Evolutionary conservation across 2,888 invertebrate species (phyloP), one percentile per base, ranked within the genome.

Genomic region (Torymus texanus): DNA sequence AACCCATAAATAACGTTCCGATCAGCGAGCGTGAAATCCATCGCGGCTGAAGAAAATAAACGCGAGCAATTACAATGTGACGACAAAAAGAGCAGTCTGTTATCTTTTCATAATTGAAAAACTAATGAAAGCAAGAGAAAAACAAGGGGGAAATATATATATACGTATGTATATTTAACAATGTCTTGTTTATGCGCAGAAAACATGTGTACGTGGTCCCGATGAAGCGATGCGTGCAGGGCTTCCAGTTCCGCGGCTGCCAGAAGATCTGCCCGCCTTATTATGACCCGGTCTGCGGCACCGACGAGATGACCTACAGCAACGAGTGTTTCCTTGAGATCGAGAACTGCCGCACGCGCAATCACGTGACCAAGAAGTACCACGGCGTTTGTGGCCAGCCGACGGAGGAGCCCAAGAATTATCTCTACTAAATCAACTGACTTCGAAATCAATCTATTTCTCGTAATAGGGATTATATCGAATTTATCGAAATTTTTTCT

Each of bases 181-280:
- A 41, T 41, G 41, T 41, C 41, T 8, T 41, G 41, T 41, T 41
- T 41, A 8, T 41, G 41, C 8, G 62, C 91, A 95, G 97, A 61
- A 97, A 96, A 91, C 97, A 97, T 91, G 94, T 97, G 68, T 97
- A 95, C 90, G 95, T 97, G 56, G 96, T 97, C n/a, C 97, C 97
- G 0, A 93, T 97, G 91, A 96, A 96, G 88, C 93, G 97, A 58
- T 97, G 97, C 89, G 92, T 97, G 50, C 92, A 96, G 66, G 95
- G 95, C 76, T 97, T 97, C 91, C 94, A 95, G 86, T 97, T 96
- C 91, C 93, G 94, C 65, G 97, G 97, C 68, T 97, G 97, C 87
- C 95, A 95, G 67, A 94, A 95, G 86, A 96, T 97, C 84, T 97
- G 97, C 86, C 95, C 97, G 11, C 93, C 95, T 0, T 95, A 95